Base-by-base conservation (phyloP, 2,113 vertebrate genomes). In the Struthidea cinerea region DNA sequence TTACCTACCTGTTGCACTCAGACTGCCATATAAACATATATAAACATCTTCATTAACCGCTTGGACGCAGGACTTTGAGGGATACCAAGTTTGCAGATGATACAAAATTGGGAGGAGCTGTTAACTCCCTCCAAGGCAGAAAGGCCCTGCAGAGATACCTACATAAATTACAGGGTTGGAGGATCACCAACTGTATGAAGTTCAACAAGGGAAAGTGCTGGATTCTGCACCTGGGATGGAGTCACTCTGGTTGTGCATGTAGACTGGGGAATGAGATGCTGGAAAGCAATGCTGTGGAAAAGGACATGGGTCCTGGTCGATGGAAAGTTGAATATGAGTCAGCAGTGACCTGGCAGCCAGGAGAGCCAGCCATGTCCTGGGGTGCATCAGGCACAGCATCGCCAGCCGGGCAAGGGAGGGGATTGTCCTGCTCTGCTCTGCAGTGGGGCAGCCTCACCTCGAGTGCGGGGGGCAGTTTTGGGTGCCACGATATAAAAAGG, bases 321-420 rank as follows among this genome's bases (percentile, higher is more conserved):
- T 19, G 16, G 7, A 1, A 52, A 44, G 10, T 3, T 52, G 44
- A 46, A n/a, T 5, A 1, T n/a, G 60, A 44, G 1, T 7, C 59
- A 74, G 50, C 35, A 37, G 26, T 49, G 50, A 21, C 14, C 26
- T 37, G 59, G 33, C 37, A 59, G 33, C 28, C 52, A 59, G 44
- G 37, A 67, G 19, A 3, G 16, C 13, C 27, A 33, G 0, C 6
- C 0, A 0, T 26, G 16, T 30, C 33, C 44, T 16, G 37, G 44
- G 12, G 22, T 0, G 12, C 37, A 59, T 14, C 52, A 67, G 60
- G 39, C 28, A n/a, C 28, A 74, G 23, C 60, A 74, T 46, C 0
- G 0, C 12, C 52, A 39, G 16, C 13, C 0, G 0, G 60, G 7
- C 15, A 41, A 52, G 16, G 23, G 33, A 52, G 27, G 27, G 5